phyloP scores from a whole-genome alignment of 2,888 invertebrate genomes.

The Cantharis rustica region DNA sequence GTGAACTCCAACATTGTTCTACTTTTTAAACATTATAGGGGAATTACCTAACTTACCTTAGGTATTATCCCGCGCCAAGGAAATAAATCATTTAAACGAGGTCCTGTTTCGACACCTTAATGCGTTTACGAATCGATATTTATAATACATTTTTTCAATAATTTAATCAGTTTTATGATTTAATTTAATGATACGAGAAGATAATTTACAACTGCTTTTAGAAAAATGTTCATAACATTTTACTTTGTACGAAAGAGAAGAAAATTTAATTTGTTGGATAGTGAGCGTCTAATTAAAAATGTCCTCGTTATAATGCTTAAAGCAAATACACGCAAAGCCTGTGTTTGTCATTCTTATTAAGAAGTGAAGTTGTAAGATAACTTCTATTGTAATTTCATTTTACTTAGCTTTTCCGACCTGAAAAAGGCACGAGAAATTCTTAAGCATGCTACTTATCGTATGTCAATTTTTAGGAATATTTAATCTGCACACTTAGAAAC shows the following conservation, averaged over 20 bases:
- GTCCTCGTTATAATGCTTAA: not conserved
- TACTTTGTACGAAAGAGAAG: not conserved
- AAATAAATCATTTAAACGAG: not conserved
- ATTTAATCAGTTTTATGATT: not conserved
- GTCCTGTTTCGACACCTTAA: not conserved
- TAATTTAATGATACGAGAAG: not conserved
- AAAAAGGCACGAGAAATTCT: not conserved
- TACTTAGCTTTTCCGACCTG: not conserved
- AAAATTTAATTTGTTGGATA: not conserved
- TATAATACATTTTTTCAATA: not conserved
- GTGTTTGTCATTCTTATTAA: not conserved
- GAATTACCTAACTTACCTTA: not conserved
- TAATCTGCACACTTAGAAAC: not conserved
- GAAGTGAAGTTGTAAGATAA: not conserved
- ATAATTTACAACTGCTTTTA: not conserved
- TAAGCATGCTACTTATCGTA: not conserved
- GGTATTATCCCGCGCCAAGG: not conserved
- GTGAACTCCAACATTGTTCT: not conserved
- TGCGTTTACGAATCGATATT: not conserved
- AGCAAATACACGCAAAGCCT: not conserved
- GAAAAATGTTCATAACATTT: not conserved
- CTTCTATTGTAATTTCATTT: not conserved
- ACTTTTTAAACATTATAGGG: not conserved
- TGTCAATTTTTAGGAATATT: not conserved
- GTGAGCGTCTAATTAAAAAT: not conserved